A percentile compares a stretch with the other conserved stretches of the same genome.
phyloP scores from a whole-genome alignment of 2,113 vertebrate species.

The Alligator sinensis region DNA sequence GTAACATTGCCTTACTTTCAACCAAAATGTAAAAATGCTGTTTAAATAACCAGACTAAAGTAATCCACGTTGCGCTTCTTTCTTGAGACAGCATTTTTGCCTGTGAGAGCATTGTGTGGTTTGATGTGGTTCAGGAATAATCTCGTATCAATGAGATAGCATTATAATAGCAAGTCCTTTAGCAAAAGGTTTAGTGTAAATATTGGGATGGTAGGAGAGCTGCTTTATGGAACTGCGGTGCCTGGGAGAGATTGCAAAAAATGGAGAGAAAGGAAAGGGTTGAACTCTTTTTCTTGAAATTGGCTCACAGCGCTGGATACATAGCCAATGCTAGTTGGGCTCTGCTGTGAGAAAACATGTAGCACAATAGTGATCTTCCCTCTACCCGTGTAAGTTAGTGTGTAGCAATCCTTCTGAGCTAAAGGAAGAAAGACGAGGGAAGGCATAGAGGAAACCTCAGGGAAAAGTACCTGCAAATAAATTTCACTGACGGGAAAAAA shows the following conservation, averaged over 20 bases:
- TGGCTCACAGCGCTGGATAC: conserved; percentile 50
- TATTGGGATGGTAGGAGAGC: conserved; percentile 74
- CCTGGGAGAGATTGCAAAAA: conserved; percentile 70
- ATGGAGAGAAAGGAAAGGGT: conserved; percentile 72
- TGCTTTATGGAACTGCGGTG: conserved; percentile 68
- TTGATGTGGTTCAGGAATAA: conserved; percentile 73
- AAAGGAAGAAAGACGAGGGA: neutral
- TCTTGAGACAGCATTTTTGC: conserved; percentile 57
- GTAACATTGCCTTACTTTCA: conserved; percentile 74
- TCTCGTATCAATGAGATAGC: conserved; percentile 73
- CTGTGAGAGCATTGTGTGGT: conserved; percentile 57
- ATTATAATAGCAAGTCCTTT: conserved; percentile 76
- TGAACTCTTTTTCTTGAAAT: conserved; percentile 70
- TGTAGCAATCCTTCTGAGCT: neutral
- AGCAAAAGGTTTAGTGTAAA: conserved; percentile 71
- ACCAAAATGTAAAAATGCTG: conserved; percentile 69
- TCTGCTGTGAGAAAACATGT: conserved; percentile 69
- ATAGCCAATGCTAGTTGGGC: conserved; percentile 66
- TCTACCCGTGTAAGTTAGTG: neutral
- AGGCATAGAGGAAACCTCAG: neutral
- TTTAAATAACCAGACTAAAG: conserved; percentile 65
- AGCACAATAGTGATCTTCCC: conserved; percentile 50
- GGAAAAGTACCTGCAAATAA: neutral
- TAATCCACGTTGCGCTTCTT: conserved; percentile 70
- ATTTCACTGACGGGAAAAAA: neutral